Evolutionary conservation across 2,888 invertebrate genomes (phyloP).

Genomic region (Ferdinandea cuprea): DNA sequence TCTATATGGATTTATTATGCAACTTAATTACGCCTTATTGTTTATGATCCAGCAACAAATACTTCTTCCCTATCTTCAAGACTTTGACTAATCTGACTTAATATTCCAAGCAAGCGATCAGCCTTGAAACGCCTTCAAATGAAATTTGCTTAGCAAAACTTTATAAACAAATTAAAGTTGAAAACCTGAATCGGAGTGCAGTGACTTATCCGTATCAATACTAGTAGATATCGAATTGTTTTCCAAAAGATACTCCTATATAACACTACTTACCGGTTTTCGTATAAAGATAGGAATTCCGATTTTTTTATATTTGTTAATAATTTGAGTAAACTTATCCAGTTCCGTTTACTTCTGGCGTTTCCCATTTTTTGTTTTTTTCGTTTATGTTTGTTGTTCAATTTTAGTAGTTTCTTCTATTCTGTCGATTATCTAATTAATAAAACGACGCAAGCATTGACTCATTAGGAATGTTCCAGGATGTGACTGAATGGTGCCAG

Average conservation of each 20-base stretch:
- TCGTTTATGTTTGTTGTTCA: too few relatives aligned
- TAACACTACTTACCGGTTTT: conserved; percentile 20
- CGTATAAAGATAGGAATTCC: conserved; percentile 9
- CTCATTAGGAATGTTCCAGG: too few relatives aligned
- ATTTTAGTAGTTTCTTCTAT: conserved; percentile 10
- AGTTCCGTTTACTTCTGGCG: conserved; percentile 26
- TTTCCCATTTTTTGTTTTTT: conserved; percentile 12
- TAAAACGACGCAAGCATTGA: too few relatives aligned
- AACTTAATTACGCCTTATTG: too few relatives aligned
- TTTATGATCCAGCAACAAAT: too few relatives aligned
- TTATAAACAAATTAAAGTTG: background rate
- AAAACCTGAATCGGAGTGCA: conserved; percentile 30
- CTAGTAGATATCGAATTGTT: conserved; percentile 3
- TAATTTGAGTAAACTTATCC: background rate
- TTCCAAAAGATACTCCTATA: conserved; percentile 9
- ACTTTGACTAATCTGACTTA: background rate
- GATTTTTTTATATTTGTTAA: conserved; percentile 16
- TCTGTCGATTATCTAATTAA: background rate
- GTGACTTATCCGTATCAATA: conserved; percentile 38
- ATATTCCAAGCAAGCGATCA: background rate
- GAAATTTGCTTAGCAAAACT: background rate
- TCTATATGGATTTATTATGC: too few relatives aligned
- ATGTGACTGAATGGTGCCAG: too few relatives aligned
- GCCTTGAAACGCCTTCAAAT: conserved; percentile 2
- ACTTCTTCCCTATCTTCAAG: too few relatives aligned